Conservation (phyloP, 2,797 vertebrate species). For the Aselliscus stoliczkanus region DNA sequence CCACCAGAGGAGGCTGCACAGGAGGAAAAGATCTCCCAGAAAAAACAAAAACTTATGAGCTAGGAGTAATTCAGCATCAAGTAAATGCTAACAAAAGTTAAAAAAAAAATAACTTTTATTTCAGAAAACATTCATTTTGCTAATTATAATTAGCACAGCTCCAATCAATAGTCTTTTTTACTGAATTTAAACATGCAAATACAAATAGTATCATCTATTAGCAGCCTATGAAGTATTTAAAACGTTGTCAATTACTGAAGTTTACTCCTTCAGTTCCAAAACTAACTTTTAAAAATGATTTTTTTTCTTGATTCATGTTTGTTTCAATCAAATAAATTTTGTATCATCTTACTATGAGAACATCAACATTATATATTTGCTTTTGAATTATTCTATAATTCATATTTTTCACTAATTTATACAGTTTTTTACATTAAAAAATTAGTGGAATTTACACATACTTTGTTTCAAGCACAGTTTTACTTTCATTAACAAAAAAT, state of each 20-base stretch:
- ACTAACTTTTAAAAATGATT: background rate
- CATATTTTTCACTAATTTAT: slow-evolving; percentile 32
- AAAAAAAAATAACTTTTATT: background rate
- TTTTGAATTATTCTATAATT: slow-evolving; percentile 24
- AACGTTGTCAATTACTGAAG: background rate
- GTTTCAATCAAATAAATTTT: background rate
- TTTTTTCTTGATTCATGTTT: background rate
- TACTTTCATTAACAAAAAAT: background rate
- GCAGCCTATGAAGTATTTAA: background rate
- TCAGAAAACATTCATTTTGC: background rate
- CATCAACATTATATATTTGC: background rate
- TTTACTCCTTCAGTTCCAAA: background rate
- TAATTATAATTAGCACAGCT: background rate
- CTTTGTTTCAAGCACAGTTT: slow-evolving; percentile 29
- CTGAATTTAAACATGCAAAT: background rate
- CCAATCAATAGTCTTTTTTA: background rate
- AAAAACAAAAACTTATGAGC: no score
- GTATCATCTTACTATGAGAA: background rate
- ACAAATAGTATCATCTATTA: background rate
- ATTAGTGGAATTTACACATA: background rate
- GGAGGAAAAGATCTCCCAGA: no score
- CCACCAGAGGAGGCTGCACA: no score
- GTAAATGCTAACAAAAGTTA: no score
- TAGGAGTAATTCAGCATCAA: no score
- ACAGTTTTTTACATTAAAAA: slow-evolving; percentile 32